Percentiles rank a stretch among this genome's conserved stretches.
phyloP scores from a whole-genome alignment of 2,113 vertebrate species.

The Heptranchias perlo region DNA sequence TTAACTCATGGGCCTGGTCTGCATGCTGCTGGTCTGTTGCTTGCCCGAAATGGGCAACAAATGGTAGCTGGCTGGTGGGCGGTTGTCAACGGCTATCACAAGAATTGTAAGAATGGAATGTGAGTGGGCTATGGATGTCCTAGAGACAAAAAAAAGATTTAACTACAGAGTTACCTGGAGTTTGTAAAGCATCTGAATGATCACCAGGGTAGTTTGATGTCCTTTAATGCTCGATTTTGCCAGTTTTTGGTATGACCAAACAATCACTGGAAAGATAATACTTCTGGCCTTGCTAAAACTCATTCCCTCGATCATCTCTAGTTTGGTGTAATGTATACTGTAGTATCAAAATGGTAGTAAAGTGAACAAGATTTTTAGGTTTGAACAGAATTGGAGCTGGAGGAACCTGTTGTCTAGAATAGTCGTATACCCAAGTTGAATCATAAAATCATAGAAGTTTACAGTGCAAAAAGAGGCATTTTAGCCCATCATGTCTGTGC shows the following conservation, averaged over 20 bases:
- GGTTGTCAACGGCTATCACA: no score
- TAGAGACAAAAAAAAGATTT: neutral
- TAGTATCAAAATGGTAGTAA: neutral
- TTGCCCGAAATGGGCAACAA: no score
- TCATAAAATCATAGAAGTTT: neutral
- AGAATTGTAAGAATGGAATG: neutral
- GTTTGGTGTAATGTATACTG: neutral
- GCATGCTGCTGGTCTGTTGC: no score
- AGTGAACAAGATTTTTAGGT: neutral
- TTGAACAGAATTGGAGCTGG: neutral
- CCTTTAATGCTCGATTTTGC: neutral
- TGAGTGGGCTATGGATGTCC: neutral
- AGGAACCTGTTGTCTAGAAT: neutral
- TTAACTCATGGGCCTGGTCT: no score
- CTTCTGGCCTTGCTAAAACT: no score
- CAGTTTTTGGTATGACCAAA: neutral
- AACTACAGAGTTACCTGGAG: neutral
- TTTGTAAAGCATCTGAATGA: neutral
- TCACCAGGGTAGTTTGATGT: neutral
- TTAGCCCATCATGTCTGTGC: neutral
- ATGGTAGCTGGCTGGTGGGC: no score
- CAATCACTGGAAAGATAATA: neutral
- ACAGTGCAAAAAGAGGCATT: neutral
- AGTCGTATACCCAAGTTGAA: neutral
- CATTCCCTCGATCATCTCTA: neutral